Base-by-base conservation (phyloP, 2,113 vertebrate genomes). In the Bolborhynchus lineola region DNA sequence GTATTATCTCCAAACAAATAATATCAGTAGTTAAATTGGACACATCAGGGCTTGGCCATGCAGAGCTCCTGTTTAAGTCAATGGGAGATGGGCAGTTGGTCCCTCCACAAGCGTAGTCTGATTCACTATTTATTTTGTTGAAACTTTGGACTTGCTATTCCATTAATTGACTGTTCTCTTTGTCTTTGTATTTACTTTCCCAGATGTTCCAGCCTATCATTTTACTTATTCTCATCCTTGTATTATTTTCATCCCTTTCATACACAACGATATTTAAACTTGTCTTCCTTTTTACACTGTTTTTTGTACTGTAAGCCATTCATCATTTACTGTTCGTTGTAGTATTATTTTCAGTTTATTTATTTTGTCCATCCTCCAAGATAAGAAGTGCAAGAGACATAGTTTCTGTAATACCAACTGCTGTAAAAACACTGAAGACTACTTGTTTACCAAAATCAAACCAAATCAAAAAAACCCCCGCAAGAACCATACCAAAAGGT, bases 161-260 rank as follows among this genome's bases (percentile, higher is more conserved):
- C 96, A 96, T 97, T 98, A 98, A 98, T 97, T 83, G 97, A 97
- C 77, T 93, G 65, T 98, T 98, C 74, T 98, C 95, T 98, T 95
- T 96, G 93, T 98, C 93, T 98, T 94, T 98, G 92, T 98, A 95
- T 97, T 98, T 98, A 98, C 96, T 95, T 98, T 98, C 98, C 97
- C 97, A 99, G 99, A 99, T 99, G 99, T 99, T 99, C 98, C 99
- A 99, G 98, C 99, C 99, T 97, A 99, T 99, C 98, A 99, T 99
- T 99, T 99, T 99, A 98, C 98, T 99, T 97, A 99, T 99, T 97
- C 99, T 99, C 98, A 99, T 99, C 96, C 99, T 99, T 95, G 99
- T 99, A 98, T 98, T 99, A 98, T 99, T 99, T 98, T 99, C 99
- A 91, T 99, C 99, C 76, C 99, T 99, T 97, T 99, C 99, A 90